Evolutionary conservation across 2,113 vertebrate genomes (phyloP).

Genomic region (Nyctereutes procyonoides): DNA sequence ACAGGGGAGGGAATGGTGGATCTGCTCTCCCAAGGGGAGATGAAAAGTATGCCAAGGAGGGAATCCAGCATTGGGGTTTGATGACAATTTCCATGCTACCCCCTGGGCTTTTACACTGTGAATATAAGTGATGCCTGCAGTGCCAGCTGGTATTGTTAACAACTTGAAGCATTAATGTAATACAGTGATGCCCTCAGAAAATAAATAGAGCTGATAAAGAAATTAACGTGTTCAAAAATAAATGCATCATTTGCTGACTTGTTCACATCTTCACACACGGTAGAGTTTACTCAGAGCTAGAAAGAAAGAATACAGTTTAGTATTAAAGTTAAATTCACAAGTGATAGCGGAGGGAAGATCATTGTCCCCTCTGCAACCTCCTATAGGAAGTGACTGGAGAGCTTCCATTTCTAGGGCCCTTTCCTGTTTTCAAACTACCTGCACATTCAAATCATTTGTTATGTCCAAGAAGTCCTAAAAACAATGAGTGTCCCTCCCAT

Average conservation of each 20-base stretch:
- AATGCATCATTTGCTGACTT: conserved; percentile 66
- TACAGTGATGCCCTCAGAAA: conserved; percentile 72
- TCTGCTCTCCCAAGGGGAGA: not conserved
- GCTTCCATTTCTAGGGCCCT: not conserved
- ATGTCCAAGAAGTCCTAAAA: not conserved
- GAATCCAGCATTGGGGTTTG: not conserved
- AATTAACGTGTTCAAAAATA: conserved; percentile 75
- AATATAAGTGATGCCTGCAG: conserved; percentile 17
- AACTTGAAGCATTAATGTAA: conserved; percentile 66
- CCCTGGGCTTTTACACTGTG: not conserved
- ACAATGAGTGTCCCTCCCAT: not conserved
- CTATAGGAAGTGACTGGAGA: not conserved
- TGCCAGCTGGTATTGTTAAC: conserved; percentile 61
- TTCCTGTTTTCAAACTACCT: not conserved
- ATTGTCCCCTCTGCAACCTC: not conserved
- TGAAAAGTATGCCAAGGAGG: not conserved
- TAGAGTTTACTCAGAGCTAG: conserved; percentile 10
- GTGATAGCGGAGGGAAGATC: not conserved
- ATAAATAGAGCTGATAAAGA: conserved; percentile 72
- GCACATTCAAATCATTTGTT: not conserved
- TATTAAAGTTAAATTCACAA: not conserved
- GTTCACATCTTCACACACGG: conserved; percentile 59
- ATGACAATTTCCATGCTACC: not conserved
- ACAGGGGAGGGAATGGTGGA: not conserved
- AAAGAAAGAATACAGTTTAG: not conserved